These are phyloP conservation scores for Agrilus cyanescens DNA, from an alignment of 2,888 invertebrate genomes.

Conservation along the genomic window DNA sequence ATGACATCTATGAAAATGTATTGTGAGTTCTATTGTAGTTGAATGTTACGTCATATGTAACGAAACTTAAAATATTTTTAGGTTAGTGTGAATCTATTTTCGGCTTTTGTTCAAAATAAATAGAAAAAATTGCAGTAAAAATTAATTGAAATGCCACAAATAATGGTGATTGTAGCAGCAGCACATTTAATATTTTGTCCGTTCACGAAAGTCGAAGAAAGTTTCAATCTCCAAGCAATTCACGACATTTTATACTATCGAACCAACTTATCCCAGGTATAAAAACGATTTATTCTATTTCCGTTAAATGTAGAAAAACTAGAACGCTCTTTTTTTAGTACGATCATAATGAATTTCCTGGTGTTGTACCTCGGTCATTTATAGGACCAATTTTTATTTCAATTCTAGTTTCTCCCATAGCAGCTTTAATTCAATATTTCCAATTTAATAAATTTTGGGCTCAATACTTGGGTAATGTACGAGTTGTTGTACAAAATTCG, in stretches of 20 bases:
- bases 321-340: constrained; percentile 52
- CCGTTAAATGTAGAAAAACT: not conserved
- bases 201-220: constrained; percentile 98
- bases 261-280: constrained; percentile 72
- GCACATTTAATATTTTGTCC: constrained; percentile 81
- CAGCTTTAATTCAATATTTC: constrained; percentile 51
- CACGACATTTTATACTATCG: constrained; percentile 92
- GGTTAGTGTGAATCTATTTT: constrained; percentile 27
- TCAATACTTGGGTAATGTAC: constrained; percentile 69
- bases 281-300: not conserved
- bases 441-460: constrained; percentile 73
- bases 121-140: constrained; percentile 10
- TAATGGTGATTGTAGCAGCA: constrained; percentile 62
- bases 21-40: too few species aligned
- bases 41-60: not conserved
- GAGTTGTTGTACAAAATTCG: constrained; percentile 6
- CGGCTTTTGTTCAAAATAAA: constrained; percentile 23
- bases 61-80: constrained; percentile 10
- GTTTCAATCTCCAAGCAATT: constrained; percentile 96
- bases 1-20: too few species aligned
- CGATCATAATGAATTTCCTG: constrained; percentile 94
- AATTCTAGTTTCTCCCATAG: constrained; percentile 63
- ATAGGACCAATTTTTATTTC: constrained; percentile 81
- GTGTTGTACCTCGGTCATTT: constrained; percentile 95
- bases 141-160: constrained; percentile 50